Conservation (phyloP, 2,888 invertebrate genomes). For the Rhimphoctona megacephalus region DNA sequence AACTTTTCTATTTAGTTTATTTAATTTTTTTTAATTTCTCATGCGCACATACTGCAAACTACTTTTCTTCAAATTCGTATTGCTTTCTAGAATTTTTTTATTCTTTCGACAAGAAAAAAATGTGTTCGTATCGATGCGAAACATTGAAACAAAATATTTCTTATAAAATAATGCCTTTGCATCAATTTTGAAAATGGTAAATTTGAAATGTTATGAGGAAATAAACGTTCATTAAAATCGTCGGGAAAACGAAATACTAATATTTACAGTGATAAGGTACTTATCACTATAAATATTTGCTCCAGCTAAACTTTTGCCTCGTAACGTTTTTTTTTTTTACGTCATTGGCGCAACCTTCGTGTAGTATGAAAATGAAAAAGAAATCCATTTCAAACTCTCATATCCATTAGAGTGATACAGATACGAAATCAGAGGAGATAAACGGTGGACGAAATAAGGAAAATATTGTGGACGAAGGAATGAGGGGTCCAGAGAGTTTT, state of each 20-base stretch:
- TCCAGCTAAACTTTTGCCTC: neutral
- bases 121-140: too few relatives aligned
- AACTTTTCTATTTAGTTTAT: conserved; percentile 17
- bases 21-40: neutral
- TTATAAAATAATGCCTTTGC: neutral
- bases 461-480: conserved; percentile 14
- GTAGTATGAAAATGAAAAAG: conserved; percentile 25
- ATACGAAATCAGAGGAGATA: conserved; percentile 23
- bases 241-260: neutral
- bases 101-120: neutral
- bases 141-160: neutral
- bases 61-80: neutral
- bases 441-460: conserved; percentile 18
- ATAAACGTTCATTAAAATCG: neutral
- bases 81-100: neutral
- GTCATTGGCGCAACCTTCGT: conserved; percentile 3
- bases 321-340: neutral
- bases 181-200: neutral
- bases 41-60: neutral
- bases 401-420: conserved; percentile 26
- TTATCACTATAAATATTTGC: too few relatives aligned
- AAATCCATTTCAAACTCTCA: conserved; percentile 26
- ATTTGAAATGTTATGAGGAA: neutral
- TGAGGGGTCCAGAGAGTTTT: conserved; percentile 37
- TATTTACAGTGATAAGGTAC: neutral